Evolutionary conservation across 2,888 invertebrate genomes (phyloP).

Genomic region (Clepsis dumicolana): DNA sequence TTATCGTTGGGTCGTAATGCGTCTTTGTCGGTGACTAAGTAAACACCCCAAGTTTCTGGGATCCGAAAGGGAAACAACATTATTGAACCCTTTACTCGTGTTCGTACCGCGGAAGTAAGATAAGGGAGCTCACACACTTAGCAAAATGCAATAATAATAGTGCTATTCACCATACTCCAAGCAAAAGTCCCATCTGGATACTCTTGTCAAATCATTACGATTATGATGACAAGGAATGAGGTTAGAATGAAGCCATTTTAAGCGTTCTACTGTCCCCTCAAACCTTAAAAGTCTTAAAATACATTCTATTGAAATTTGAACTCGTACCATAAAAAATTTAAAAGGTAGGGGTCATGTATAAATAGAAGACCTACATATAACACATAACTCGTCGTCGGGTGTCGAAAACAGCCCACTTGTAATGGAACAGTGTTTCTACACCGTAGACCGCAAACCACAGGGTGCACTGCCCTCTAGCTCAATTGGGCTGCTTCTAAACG

Average conservation of each 20-base stretch:
- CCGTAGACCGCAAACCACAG: conserved; percentile 33
- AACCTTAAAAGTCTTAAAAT: background rate
- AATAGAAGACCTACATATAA: conserved; percentile 2
- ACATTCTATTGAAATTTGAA: background rate
- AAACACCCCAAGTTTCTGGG: conserved; percentile 13
- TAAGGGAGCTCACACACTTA: too few species aligned
- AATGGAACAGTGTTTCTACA: conserved; percentile 32
- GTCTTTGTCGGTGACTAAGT: background rate
- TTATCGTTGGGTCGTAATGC: background rate
- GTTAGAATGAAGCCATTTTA: background rate
- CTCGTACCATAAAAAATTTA: background rate
- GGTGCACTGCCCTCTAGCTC: conserved; percentile 28
- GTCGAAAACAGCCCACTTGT: conserved; percentile 35
- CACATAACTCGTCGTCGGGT: conserved; percentile 1
- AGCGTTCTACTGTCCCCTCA: background rate
- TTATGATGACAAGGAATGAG: too few species aligned
- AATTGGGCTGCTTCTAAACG: conserved; percentile 12
- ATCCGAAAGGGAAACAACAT: conserved; percentile 17
- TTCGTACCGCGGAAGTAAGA: too few species aligned
- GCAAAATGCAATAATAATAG: too few species aligned
- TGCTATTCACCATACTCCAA: too few species aligned
- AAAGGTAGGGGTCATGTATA: background rate
- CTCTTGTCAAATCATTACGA: too few species aligned
- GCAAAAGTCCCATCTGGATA: too few species aligned
- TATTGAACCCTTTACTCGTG: background rate